phyloP scores from a whole-genome alignment of 1,140 invertebrate species.

The Trachymyrmex cornetzi region DNA sequence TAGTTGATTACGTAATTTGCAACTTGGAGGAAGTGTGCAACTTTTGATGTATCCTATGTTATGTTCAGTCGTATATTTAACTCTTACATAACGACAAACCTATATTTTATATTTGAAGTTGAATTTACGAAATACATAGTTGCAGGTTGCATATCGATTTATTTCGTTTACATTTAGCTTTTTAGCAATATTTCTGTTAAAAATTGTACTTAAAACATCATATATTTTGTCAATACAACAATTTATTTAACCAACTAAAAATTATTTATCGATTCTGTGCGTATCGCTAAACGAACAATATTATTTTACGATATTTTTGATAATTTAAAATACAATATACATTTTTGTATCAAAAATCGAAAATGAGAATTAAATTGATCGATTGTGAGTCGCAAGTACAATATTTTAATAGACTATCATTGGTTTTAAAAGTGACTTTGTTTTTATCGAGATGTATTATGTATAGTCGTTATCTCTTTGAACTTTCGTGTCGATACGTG shows the following conservation, averaged over 20 bases:
- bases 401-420: not conserved
- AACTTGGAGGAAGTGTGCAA: not conserved
- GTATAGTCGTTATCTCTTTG: not conserved
- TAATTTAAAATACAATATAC: not conserved
- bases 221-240: not conserved
- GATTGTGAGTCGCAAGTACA: not conserved
- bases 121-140: not conserved
- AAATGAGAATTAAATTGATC: not conserved
- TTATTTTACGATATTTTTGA: not conserved
- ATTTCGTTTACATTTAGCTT: not conserved
- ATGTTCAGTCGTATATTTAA: conserved; percentile 18
- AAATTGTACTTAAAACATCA: not conserved
- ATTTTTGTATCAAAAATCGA: not conserved
- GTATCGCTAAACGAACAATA: not conserved
- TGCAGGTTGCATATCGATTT: not conserved
- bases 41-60: conserved; percentile 35
- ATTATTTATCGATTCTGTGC: not conserved
- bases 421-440: not conserved
- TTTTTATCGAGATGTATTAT: not conserved
- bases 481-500: conserved; percentile 27
- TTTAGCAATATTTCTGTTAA: not conserved
- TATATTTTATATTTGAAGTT: conserved; percentile 41
- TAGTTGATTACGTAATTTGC: conserved; percentile 15
- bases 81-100: conserved; percentile 1
- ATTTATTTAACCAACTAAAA: conserved; percentile 16